Evolutionary conservation across 2,797 vertebrate genomes (phyloP), one percentile per base, ranked within the genome.

Genomic region (Neostethus bicornis): DNA sequence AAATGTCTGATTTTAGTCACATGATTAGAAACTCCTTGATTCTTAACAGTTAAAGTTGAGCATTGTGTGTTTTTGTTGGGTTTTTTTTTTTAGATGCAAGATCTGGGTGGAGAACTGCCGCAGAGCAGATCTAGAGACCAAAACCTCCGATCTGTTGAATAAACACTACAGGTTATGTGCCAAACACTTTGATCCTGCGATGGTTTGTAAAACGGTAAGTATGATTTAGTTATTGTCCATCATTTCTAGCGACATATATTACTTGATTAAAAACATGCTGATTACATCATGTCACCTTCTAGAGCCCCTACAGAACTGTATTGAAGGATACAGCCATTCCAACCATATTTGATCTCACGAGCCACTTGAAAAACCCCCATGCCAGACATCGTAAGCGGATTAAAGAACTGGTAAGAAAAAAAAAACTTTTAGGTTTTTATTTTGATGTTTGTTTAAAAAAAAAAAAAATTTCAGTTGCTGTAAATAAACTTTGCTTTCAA

Each of bases 41-140:
- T 41, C 21, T 14, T 4, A 23, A 54, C 17, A 48, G 20, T 21
- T 29, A 2, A 17, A 52, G 4, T 7, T 2, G 17, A 17, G 12
- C 6, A 48, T 1, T 3, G 17, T 39, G 5, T 14, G 17, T 3
- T 2, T 42, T 50, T 2, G 47, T 3, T 19, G 8, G 48, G 28
- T 62, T 70, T 81, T 58, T 46, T 28, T 60, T 69, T 81, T 59
- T 3, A 99, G 97, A 85, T 99, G 97, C 77, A 92, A 94, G 51
- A 93, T 96, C 67, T 99, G 97, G 97, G 97, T 99, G 19, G 97
- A 99, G 85, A 99, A 99, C 73, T 99, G 97, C 84, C 94, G 97
- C 48, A 90, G 97, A 80, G 95, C 95, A 29, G 97, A 98, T 83
- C 86, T 99, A 25, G 96, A 99, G 88, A 94, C 94, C 44, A 98